Evolutionary conservation across 2,888 invertebrate species (phyloP), one percentile per base, ranked within the genome.

Genomic region (Pycnomerus fuliginosus): DNA sequence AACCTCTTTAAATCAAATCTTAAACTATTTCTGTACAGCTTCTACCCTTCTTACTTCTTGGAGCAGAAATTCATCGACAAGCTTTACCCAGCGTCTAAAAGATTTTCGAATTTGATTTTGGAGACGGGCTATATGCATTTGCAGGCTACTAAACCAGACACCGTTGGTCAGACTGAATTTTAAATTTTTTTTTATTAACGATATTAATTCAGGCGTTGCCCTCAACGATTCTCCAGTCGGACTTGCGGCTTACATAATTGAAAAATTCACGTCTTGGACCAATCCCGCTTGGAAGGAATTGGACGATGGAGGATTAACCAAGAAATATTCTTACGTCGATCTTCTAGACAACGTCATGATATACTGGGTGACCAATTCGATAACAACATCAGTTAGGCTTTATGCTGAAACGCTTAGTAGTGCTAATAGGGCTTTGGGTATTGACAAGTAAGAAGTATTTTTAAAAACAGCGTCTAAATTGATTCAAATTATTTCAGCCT

Each of bases 131-230:
- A 83, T 56, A 68, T 87, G 58, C 91, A 92, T 64, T 50, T 93
- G 3, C 94, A 95, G 65, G 81, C 88, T 0, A 91, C 92, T 0
- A 93, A 91, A 68, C 94, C 94, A 5, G 93, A 94, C 60, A 92
- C 92, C 0, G 73, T 90, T 52, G 92, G 90, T 87, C n/a, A n/a
- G n/a, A n/a, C n/a, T n/a, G n/a, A n/a, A n/a, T n/a, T n/a, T n/a
- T n/a, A n/a, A n/a, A n/a, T n/a, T n/a, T n/a, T n/a, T n/a, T n/a
- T n/a, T n/a, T n/a, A n/a, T n/a, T n/a, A n/a, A n/a, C n/a, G n/a
- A n/a, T n/a, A n/a, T n/a, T n/a, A n/a, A n/a, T n/a, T n/a, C n/a
- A n/a, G 92, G 88, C 17, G 75, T 80, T 1, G 84, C 76, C 0
- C 67, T 93, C 15, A 74, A 77, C 12, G 86, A 90, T 56, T 86